These are phyloP conservation scores for Natrix natrix DNA, from an alignment of 2,797 vertebrate genomes.

Conservation along the genomic window DNA sequence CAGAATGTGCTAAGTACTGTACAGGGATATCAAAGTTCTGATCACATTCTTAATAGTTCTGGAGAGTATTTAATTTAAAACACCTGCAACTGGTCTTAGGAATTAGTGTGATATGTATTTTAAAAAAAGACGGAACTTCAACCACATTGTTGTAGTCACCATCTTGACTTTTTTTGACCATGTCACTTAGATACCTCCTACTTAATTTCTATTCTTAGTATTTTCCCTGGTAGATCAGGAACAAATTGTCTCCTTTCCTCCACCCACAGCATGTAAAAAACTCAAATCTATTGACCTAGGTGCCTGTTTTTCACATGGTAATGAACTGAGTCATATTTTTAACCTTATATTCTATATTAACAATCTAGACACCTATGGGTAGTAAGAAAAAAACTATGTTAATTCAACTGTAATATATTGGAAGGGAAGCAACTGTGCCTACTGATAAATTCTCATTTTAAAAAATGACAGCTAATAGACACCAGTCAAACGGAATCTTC, in stretches of 20 bases:
- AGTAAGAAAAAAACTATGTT: not conserved
- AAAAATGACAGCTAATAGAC: not conserved
- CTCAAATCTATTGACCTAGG: not conserved
- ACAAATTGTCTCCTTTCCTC: not conserved
- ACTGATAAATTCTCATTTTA: not conserved
- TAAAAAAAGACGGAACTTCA: not conserved
- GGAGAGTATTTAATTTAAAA: not conserved
- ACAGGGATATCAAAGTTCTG: not conserved
- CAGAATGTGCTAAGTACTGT: not conserved
- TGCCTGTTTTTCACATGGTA: not conserved
- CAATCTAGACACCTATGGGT: not conserved
- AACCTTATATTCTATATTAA: not conserved
- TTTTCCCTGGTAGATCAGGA: not conserved
- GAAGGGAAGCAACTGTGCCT: not conserved
- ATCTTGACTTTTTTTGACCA: not conserved
- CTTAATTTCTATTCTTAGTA: not conserved
- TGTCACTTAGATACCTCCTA: not conserved
- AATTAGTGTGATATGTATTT: not conserved
- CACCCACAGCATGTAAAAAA: not conserved
- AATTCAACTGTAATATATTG: not conserved
- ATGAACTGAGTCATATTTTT: not conserved
- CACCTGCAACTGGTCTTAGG: not conserved
- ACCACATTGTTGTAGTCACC: not conserved
- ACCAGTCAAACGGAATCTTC: not conserved
- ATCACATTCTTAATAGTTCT: not conserved